Evolutionary conservation across 2,888 invertebrate species (phyloP), one percentile per base, ranked within the genome.

Genomic region (Antheraea yamamai): DNA sequence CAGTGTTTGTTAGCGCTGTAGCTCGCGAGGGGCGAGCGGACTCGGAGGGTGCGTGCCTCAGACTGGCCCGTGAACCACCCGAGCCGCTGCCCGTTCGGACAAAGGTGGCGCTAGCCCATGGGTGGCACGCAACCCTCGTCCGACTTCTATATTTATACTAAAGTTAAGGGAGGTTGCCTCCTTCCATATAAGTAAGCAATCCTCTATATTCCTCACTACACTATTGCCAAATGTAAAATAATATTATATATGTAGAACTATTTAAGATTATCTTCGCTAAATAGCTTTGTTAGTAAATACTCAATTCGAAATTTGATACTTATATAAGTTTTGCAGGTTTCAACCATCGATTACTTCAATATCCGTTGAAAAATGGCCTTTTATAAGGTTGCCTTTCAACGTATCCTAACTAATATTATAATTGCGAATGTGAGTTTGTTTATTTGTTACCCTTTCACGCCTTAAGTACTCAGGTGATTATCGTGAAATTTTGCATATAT

Each of bases 11-110:
- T 26, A 66, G 16, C 26, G 76, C 70, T 39, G 73, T 73, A 39
- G 39, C 23, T 85, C 87, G 87, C 84, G 80, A 76, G 80, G 84
- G 87, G 90, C 93, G 94, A 88, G 93, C 91, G 89, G 89, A 91
- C 93, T 92, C 93, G 89, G 87, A 90, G 92, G 91, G 91, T 93
- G 94, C 94, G 89, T 82, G 88, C 90, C 92, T 87, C 89, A 90
- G 92, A 94, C 94, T 94, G 94, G 86, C 87, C 84, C 80, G 80
- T 79, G 75, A 77, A 75, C 78, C 79, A 81, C 80, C 82, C 83
- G 83, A 70, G 68, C 86, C 83, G 86, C 89, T 89, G 91, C 87
- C 91, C 92, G 87, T 87, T 89, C 84, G 91, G 89, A 89, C 92
- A 85, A 82, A 82, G 86, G 84, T 79, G 86, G 85, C 80, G 84